These are phyloP conservation scores for Dicaeum eximium DNA, from an alignment of 2,113 vertebrate species.

Conservation along the genomic window DNA sequence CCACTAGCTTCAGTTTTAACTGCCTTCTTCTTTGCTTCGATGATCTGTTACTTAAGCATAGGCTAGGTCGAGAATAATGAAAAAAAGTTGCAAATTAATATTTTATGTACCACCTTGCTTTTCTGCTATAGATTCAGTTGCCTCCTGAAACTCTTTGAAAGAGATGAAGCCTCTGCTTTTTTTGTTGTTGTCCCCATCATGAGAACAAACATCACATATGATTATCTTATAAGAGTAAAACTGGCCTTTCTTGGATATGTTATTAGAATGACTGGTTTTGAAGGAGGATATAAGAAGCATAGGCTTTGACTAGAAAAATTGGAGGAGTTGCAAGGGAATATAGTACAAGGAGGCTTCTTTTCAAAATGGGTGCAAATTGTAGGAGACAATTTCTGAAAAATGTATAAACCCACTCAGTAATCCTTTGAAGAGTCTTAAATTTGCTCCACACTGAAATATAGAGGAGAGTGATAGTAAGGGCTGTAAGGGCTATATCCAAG, in stretches of 20 bases:
- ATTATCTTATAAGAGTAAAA: neutral
- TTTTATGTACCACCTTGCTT: neutral
- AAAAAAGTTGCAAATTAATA: neutral
- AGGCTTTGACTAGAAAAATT: neutral
- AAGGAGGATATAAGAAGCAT: neutral
- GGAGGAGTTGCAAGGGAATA: neutral
- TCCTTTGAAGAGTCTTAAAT: neutral
- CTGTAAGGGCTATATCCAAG: neutral
- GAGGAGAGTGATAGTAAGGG: neutral
- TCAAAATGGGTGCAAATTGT: neutral
- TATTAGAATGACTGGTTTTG: neutral
- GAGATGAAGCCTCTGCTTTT: neutral
- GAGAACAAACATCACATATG: neutral
- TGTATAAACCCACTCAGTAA: neutral
- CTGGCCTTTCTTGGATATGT: neutral
- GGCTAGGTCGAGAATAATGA: neutral
- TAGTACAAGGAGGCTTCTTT: neutral
- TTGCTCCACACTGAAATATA: neutral
- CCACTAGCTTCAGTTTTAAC: neutral
- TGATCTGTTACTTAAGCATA: neutral
- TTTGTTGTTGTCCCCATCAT: neutral
- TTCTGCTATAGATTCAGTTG: neutral
- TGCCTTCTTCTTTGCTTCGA: neutral
- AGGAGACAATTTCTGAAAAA: neutral
- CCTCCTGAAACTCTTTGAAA: neutral